Base-by-base conservation (phyloP, 2,888 invertebrate genomes). In the Calliphora vomitoria region DNA sequence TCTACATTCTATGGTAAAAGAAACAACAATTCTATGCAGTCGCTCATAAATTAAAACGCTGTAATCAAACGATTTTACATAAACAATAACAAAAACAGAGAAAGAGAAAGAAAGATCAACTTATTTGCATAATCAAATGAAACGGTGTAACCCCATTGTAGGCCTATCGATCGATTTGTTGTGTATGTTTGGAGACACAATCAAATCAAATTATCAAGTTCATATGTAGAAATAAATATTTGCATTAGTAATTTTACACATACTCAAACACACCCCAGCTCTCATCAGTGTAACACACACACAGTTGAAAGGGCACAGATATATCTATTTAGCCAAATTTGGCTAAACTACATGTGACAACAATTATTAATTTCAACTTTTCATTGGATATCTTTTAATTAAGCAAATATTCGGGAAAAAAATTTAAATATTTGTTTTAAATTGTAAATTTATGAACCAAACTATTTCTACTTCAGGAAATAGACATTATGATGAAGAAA, bases 41-140 rank as follows among this genome's bases (percentile, higher is more conserved):
- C 6, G 4, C 8, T 55, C 3, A 82, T 62, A 18, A 76, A 75
- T 60, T 69, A n/a, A 35, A 64, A 13, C 20, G 25, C 38, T 68
- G 44, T 62, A 35, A 71, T 41, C 3, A 15, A 64, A 68, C 35
- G n/a, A 8, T 53, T 81, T 74, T 55, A 13, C 74, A 75, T 75
- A 69, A 69, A 38, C 25, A 82, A 25, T 20, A 60, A 41, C 47
- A 35, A 35, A 66, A 35, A 0, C 8, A n/a, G 15, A 11, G 4
- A 44, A 13, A 44, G 3, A 11, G 10, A 44, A 44, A 44, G 44
- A 44, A 44, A 44, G 13, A 44, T 44, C 13, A 44, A 4, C 25
- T 58, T 4, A 68, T 78, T 71, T 83, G 64, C 64, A 78, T 83
- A 83, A 68, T 58, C 47, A 5, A 38, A 38, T n/a, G 10, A 18